These are phyloP conservation scores for Bombus terrestris DNA, from an alignment of 1,140 invertebrate genomes.

Conservation along the genomic window DNA sequence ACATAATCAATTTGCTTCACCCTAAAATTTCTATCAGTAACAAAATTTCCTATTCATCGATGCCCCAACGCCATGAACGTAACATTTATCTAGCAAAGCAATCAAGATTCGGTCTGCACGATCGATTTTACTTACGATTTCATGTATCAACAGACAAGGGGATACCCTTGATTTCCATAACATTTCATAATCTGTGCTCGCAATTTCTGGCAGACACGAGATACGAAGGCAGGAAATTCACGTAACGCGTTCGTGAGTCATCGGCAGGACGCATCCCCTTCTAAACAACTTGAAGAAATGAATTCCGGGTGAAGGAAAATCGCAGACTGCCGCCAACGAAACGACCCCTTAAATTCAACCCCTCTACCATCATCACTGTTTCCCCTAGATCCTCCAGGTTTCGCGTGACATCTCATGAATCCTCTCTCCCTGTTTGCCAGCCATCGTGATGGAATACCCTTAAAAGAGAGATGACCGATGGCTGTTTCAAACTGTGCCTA, in stretches of 20 bases:
- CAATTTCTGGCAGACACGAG: conserved; percentile 43
- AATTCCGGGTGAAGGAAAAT: conserved; percentile 46
- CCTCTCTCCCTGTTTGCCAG: conserved; percentile 4
- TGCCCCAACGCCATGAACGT: background rate
- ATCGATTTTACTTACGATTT: background rate
- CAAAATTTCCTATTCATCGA: conserved; percentile 6
- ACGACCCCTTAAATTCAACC: conserved; percentile 68
- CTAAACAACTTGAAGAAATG: conserved; percentile 62
- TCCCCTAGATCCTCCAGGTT: conserved; percentile 30
- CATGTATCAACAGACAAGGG: background rate
- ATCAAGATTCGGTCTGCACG: background rate
- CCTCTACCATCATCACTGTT: conserved; percentile 21
- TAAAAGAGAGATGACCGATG: conserved; percentile 51
- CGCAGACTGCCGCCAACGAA: conserved; percentile 40
- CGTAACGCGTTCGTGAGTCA: conserved; percentile 52
- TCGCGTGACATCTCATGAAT: conserved; percentile 46
- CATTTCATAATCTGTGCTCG: conserved; percentile 36
- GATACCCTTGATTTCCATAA: conserved; percentile 14
- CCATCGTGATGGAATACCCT: conserved; percentile 13
- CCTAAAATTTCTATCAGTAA: background rate
- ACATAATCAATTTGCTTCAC: background rate
- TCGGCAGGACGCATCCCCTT: conserved; percentile 39
- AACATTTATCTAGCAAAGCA: conserved; percentile 1
- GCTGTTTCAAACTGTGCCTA: conserved; percentile 16
- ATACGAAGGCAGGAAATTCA: conserved; percentile 29